Evolutionary conservation across 2,888 invertebrate genomes (phyloP), one percentile per base, ranked within the genome.

Genomic region (Scaptodrosophila latifasciaeformis): DNA sequence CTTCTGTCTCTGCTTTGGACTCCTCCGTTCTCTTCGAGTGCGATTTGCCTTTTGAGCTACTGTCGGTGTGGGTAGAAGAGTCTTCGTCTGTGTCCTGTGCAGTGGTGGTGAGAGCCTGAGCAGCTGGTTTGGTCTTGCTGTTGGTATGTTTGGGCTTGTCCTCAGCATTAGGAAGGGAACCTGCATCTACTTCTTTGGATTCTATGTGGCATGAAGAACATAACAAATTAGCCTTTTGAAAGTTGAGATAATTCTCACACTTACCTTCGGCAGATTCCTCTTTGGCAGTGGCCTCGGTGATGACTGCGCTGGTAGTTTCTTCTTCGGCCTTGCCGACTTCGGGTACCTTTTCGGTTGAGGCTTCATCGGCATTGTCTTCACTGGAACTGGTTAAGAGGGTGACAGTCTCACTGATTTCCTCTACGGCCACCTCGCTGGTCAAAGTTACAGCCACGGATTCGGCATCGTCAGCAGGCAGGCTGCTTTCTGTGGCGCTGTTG

Each of bases 31-130:
- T 37, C n/a, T 60, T 49, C 6, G 39, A 13, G 4, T 29, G 47
- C 10, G 54, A 30, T 30, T 58, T 72, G 0, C 39, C 24, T 21
- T 48, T 70, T 2, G 17, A n/a, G 57, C 81, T 82, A 21, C 72
- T 60, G 34, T 84, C 84, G 0, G 84, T 77, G 0, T 72, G 58
- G n/a, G 82, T 78, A 0, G 82, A 81, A 2, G 62, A 58, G 17
- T 79, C 82, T 43, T 84, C 83, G 31, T 82, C 83, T 0, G 82
- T 83, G 13, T 84, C 84, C 0, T 66, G 75, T 17, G 71, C 68
- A 1, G 69, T 67, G 12, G 65, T 67, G 2, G 58, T 54, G 12
- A 6, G n/a, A 34, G 58, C 50, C 6, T 75, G 61, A 0, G 68
- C 50, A 2, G 27, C 39, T 0, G 43, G 37, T 27, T 61, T 61